Base-by-base conservation (phyloP, 2,888 invertebrate genomes). In the Dryomyza anilis region DNA sequence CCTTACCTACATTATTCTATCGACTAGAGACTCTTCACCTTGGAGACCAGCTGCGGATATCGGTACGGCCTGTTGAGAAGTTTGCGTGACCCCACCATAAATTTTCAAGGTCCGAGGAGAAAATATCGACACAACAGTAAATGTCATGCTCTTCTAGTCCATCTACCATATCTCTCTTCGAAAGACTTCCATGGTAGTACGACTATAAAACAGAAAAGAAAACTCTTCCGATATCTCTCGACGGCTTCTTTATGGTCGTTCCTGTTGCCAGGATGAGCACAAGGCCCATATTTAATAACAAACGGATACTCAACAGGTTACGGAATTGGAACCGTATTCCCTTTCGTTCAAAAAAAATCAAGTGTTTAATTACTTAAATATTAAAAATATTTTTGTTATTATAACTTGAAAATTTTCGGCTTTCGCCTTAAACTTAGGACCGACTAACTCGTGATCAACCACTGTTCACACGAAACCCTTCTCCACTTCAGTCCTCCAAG, bases 21-120 rank as follows among this genome's bases (percentile, higher is more conserved):
- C 63, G 48, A 86, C 87, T 86, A 87, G 86, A 88, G 87, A 87
- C 86, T 87, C 84, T 85, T 87, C 84, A 88, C 88, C 88, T 89
- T 87, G 88, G 88, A 89, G 87, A 89, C 89, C 89, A 89, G 89
- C 86, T 89, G 88, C 88, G 88, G 88, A 87, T 88, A 66, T 88
- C 85, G 87, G 88, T 88, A 89, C 87, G 87, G 61, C 59, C 65
- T 65, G 65, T 63, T 65, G 63, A 63, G 63, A 65, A 63, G 59
- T 65, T 67, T 64, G 63, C 63, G 53, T 63, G 56, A 59, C 63
- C 53, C 63, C 59, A 66, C 63, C 66, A 66, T 55, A 55, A 30
- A 55, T 55, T 30, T 55, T 55, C 55, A 55, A 55, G 55, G 33
- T 55, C 36, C 55, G 33, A 55, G 33, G 55, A 55, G 55, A 55